phyloP scores from a whole-genome alignment of 2,113 vertebrate species.

The Columba janthina region DNA sequence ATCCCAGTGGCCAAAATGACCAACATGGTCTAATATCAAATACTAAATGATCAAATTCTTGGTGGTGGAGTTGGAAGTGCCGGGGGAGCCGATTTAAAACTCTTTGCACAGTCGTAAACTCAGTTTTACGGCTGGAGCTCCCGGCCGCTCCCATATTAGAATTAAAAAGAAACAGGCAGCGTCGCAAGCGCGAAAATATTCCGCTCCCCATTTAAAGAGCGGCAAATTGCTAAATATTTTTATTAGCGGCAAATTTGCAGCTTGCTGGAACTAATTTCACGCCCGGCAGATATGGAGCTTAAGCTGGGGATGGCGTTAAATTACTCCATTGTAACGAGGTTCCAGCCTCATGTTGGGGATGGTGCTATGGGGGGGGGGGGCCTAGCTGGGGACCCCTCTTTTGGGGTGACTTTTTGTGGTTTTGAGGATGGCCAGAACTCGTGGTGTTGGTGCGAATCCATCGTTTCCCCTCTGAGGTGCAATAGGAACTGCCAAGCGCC shows the following conservation, averaged over 20 bases:
- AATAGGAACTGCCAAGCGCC: accelerated
- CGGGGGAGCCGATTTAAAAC: not conserved
- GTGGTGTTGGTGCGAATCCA: accelerated
- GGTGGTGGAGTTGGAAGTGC: accelerated
- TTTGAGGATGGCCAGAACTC: not conserved
- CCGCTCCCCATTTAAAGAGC: conserved; percentile 78
- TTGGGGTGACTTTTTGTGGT: accelerated
- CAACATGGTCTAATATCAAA: accelerated
- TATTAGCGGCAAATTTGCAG: conserved; percentile 84
- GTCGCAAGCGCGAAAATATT: conserved; percentile 77
- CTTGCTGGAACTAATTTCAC: conserved; percentile 88
- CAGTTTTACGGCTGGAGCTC: conserved; percentile 42
- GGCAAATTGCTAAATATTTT: conserved; percentile 84
- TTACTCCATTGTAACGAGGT: conserved; percentile 72
- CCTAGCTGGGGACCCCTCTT: not conserved
- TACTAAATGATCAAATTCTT: not conserved
- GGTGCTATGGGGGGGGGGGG: conserved; percentile 29
- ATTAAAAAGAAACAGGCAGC: conserved; percentile 69
- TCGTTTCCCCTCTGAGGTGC: accelerated
- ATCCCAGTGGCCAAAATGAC: not conserved
- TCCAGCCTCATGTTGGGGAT: not conserved
- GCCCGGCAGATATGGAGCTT: conserved; percentile 79
- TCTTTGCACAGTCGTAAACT: not conserved
- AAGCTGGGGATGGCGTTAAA: conserved; percentile 83
- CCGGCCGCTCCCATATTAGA: conserved; percentile 44